Base-by-base conservation (phyloP, 1,140 invertebrate species). In the Drosophila bocqueti region DNA sequence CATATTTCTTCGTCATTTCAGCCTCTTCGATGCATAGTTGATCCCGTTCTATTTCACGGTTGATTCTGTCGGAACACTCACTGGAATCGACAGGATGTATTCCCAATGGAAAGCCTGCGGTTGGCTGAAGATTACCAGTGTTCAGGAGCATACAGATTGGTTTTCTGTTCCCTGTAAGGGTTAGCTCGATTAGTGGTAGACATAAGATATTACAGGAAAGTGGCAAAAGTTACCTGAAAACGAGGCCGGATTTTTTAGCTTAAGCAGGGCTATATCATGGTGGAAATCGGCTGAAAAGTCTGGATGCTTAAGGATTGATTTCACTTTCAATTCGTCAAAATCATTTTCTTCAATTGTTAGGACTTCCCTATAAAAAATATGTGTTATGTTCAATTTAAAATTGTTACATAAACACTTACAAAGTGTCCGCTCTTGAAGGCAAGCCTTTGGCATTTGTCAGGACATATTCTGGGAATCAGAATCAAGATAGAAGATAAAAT, bases 211-310 rank as follows among this genome's bases (percentile, higher is more conserved):
- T 36, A 15, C 7, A 36, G 31, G 1, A 55, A 38, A 5, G 2
- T 21, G 4, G 4, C 0, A 24, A 16, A 24, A 34, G 2, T 34
- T 65, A 65, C 62, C 62, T 26, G 11, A 18, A 10, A 31, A 0
- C 1, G 7, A 18, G 11, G 13, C 4, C 26, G 54, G 4, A 1
- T 13, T 9, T 21, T 16, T 18, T 4, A 65, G 62, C 40, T 34
- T 60, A 10, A 65, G 26, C 16, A 65, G 15, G 2, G 62, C 62
- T 24, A 65, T 42, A 13, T 60, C 18, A 61, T 61, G 8, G 10
- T 6, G 29, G 5, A 24, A 38, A 8, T 34, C 10, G 1, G 5
- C 34, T 2, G 34, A 42, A 16, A 8, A 42, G 13, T 18, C 15
- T 11, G 9, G 49, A 55, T 57, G 24, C 36, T 63, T 31, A 11